These are phyloP conservation scores for Meloidogyne exigua DNA, from an alignment of 1,140 invertebrate genomes.

Conservation along the genomic window DNA sequence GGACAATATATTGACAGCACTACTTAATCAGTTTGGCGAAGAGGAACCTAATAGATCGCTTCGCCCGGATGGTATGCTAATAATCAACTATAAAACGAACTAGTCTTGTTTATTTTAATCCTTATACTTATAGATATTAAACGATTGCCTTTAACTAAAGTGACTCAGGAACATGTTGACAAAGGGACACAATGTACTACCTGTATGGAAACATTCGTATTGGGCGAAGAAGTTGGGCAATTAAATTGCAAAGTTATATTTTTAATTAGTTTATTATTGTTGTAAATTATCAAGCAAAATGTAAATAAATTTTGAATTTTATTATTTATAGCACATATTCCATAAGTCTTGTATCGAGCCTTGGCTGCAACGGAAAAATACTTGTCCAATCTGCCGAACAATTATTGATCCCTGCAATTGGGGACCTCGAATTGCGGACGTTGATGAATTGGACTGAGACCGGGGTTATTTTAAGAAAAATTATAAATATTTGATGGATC, in stretches of 20 bases:
- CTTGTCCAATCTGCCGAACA: constrained; percentile 31
- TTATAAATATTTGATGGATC: not conserved
- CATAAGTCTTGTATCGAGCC: constrained; percentile 87
- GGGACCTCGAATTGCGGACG: constrained; percentile 21
- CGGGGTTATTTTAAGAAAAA: not conserved
- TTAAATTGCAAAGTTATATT: constrained; percentile 73
- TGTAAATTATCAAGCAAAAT: too few species aligned
- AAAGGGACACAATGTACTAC: constrained; percentile 86
- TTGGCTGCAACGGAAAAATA: constrained; percentile 72
- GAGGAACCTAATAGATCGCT: not conserved
- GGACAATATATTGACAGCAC: constrained; percentile 4
- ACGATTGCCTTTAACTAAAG: constrained; percentile 29
- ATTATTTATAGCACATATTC: constrained; percentile 74
- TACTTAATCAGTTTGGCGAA: constrained; percentile 28
- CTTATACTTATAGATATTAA: constrained; percentile 9
- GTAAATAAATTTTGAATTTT: too few species aligned
- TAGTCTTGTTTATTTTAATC: not conserved
- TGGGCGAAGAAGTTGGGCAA: constrained; percentile 79
- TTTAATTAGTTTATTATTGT: not conserved
- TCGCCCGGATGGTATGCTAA: constrained; percentile 2
- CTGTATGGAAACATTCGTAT: constrained; percentile 88
- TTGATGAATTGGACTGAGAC: constrained; percentile 26
- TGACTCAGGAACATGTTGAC: constrained; percentile 64
- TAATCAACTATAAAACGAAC: not conserved
- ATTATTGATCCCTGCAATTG: constrained; percentile 20